Percentiles rank a stretch among this genome's conserved stretches.
Evolutionary conservation across 2,113 vertebrate species (phyloP).

Genomic region (Microtus richardsoni): DNA sequence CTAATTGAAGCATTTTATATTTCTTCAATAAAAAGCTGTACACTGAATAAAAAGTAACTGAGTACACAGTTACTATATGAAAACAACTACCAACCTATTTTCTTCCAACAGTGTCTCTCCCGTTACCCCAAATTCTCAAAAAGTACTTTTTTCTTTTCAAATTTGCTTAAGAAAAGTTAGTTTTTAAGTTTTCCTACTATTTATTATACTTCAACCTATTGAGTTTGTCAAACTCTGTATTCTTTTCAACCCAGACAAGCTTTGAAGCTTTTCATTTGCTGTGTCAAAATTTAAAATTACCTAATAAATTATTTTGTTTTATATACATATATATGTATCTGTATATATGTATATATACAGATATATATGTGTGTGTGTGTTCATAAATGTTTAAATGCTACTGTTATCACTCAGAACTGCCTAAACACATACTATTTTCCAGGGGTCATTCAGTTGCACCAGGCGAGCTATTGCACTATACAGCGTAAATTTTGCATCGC

Average conservation of each 20-base stretch:
- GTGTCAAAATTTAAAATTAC: neutral
- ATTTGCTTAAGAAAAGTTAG: neutral
- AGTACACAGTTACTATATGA: neutral
- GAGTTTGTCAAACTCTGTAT: neutral
- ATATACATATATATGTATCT: too few relatives aligned
- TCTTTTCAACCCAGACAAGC: neutral
- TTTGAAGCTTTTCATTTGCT: neutral
- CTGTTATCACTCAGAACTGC: neutral
- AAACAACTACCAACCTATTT: neutral
- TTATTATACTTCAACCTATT: neutral
- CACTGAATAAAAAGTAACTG: neutral
- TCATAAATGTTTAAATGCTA: neutral
- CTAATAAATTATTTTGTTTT: neutral
- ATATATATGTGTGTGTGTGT: neutral
- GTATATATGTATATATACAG: too few relatives aligned
- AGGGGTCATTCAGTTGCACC: neutral
- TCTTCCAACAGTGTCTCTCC: neutral
- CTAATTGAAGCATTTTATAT: neutral
- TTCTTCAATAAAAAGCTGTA: neutral
- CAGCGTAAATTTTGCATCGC: neutral
- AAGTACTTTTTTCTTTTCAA: neutral
- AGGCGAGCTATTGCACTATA: neutral
- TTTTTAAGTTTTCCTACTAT: neutral
- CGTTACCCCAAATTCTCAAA: neutral
- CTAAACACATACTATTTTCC: neutral